Conservation (phyloP, 2,797 vertebrate species). For the Toxotes lorentzi region DNA sequence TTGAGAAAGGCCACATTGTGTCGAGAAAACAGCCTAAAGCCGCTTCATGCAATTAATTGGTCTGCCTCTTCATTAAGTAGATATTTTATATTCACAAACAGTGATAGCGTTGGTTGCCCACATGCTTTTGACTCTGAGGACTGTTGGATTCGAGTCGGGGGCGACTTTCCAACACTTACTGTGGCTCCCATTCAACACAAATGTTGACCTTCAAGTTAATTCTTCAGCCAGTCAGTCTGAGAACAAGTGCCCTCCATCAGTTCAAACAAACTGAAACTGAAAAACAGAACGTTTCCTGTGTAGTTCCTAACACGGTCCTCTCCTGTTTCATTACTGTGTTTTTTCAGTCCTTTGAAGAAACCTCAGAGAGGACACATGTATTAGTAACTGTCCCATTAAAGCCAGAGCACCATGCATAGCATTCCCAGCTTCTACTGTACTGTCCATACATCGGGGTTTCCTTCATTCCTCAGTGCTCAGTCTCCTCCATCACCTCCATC, state of each 20-base stretch:
- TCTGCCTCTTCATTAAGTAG: neutral
- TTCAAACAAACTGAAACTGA: neutral
- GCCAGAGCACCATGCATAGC: neutral
- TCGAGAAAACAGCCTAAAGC: neutral
- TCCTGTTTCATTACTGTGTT: neutral
- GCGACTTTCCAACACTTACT: too few species aligned
- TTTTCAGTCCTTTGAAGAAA: neutral
- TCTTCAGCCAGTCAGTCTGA: neutral
- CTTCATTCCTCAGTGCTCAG: constrained; percentile 70
- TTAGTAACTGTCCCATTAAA: neutral
- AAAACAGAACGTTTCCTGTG: neutral
- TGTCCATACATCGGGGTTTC: neutral
- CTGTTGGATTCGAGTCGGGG: too few species aligned
- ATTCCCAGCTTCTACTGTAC: neutral
- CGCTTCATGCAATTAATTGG: neutral
- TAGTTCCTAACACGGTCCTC: neutral
- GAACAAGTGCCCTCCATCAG: neutral
- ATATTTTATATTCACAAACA: neutral
- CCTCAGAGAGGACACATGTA: neutral
- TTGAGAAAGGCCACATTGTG: neutral
- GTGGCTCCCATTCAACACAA: neutral
- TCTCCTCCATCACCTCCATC: constrained; percentile 96
- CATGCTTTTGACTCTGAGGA: neutral
- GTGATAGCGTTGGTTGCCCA: neutral
- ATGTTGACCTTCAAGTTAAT: neutral